Evolutionary conservation across 2,797 vertebrate genomes (phyloP).

Genomic region (Denticeps clupeoides): DNA sequence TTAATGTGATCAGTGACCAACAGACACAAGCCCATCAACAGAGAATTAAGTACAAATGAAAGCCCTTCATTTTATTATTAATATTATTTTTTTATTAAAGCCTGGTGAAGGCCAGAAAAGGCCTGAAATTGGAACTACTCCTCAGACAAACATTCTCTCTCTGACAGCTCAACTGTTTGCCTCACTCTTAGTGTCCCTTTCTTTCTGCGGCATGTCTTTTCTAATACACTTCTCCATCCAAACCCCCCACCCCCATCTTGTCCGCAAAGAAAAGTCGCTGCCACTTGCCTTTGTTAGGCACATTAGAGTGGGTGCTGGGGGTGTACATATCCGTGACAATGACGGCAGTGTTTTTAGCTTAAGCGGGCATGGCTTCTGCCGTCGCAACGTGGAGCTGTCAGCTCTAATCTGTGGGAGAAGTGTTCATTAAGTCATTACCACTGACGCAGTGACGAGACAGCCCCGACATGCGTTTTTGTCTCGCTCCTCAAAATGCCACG

Average conservation of each 20-base stretch:
- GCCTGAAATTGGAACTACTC: not conserved
- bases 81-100: no score
- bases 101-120: no score
- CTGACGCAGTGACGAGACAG: constrained; percentile 59
- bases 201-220: not conserved
- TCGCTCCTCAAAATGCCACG: constrained; percentile 29
- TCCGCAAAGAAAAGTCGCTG: constrained; percentile 34
- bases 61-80: no score
- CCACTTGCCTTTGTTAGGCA: constrained; percentile 55
- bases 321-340: constrained; percentile 18
- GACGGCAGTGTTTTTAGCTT: constrained; percentile 18
- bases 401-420: constrained; percentile 65
- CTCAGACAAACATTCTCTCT: not conserved
- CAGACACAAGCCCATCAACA: no score
- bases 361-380: no score
- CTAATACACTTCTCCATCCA: constrained; percentile 4
- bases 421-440: constrained; percentile 76
- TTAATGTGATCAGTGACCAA: no score
- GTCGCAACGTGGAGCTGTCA: constrained; percentile 62
- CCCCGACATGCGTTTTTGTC: constrained; percentile 64
- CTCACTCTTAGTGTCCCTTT: not conserved
- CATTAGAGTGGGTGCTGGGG: constrained; percentile 40
- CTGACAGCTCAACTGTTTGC: no score
- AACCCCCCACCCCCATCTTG: constrained; percentile 9
- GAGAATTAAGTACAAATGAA: no score